Evolutionary conservation across 1,140 invertebrate species (phyloP), one percentile per base, ranked within the genome.

Genomic region (Nephila pilipes): DNA sequence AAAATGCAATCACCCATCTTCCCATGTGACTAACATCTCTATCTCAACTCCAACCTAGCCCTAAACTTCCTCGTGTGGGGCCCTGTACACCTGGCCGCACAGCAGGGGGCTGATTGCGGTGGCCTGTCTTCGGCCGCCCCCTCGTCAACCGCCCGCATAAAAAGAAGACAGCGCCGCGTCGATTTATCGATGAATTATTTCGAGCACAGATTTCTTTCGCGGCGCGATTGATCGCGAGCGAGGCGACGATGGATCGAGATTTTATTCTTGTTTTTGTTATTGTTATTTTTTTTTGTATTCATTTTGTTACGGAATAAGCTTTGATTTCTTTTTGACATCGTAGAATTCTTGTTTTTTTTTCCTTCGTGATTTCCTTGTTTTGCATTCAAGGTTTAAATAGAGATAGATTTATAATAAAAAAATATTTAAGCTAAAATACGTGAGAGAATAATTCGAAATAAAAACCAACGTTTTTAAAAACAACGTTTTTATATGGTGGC

Each of bases 81-180:
- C 79, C 89, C 20, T 8, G 55, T 16, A 60, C 89, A 91, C 89
- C 89, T 91, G 89, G 79, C 57, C 79, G 29, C 16, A 25, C 89
- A 29, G 22, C 89, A 29, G 89, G 89, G 89, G 89, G 89, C 79
- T 91, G 89, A 91, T 91, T 91, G 79, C 89, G 89, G 89, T 79
- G 58, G 89, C 60, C 87, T 88, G 87, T 88, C 87, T 88, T 65
- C 87, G 38, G 22, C 58, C 87, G 25, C 38, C 87, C 20, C 46
- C 65, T 22, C 36, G 46, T 18, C 29, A 54, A 36, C 38, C 12
- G 75, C 69, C 55, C 32, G 46, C 46, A 46, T 46, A 46, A 46
- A 46, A 46, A 54, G 85, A 63, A 87, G 79, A 38, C 46, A 57
- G 38, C 54, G 46, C 58, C 57, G 60, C 29, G 87, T 88, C 87